Evolutionary conservation across 2,113 vertebrate species (phyloP).

Genomic region (Sclerurus mexicanus): DNA sequence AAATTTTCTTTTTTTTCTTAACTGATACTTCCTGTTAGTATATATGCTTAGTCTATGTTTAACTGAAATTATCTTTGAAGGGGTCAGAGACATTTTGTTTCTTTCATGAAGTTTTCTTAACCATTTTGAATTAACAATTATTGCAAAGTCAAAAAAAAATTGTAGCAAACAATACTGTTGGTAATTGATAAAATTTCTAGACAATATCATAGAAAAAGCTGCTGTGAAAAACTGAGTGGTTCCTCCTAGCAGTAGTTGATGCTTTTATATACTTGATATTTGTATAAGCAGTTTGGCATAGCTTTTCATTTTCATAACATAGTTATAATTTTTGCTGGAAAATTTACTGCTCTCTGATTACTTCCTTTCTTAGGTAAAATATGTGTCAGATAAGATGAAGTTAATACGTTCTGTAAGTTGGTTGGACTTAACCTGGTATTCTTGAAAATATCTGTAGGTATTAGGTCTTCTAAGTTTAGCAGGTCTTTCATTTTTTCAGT

Average conservation of each 20-base stretch:
- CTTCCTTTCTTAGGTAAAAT: not conserved
- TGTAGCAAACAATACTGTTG: not conserved
- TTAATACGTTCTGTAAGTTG: not conserved
- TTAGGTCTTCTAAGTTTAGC: not conserved
- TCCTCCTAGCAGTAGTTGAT: not conserved
- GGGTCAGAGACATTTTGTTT: accelerated
- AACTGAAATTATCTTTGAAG: not conserved
- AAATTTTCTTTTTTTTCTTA: not conserved
- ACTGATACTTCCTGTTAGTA: not conserved
- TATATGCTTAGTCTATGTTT: not conserved
- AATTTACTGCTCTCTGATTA: not conserved
- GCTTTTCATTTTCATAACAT: not conserved
- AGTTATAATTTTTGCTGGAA: not conserved
- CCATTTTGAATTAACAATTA: not conserved
- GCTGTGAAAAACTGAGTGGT: not conserved
- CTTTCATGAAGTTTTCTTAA: not conserved
- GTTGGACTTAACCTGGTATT: not conserved
- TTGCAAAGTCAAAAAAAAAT: not conserved
- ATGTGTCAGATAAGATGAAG: not conserved
- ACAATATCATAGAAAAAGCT: not conserved
- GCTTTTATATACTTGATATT: not conserved
- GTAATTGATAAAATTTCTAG: not conserved
- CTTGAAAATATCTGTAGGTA: not conserved
- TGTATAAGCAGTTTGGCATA: not conserved
- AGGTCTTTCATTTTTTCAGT: not conserved